phyloP scores from a whole-genome alignment of 2,797 vertebrate species.

The Enteromius paludinosus region DNA sequence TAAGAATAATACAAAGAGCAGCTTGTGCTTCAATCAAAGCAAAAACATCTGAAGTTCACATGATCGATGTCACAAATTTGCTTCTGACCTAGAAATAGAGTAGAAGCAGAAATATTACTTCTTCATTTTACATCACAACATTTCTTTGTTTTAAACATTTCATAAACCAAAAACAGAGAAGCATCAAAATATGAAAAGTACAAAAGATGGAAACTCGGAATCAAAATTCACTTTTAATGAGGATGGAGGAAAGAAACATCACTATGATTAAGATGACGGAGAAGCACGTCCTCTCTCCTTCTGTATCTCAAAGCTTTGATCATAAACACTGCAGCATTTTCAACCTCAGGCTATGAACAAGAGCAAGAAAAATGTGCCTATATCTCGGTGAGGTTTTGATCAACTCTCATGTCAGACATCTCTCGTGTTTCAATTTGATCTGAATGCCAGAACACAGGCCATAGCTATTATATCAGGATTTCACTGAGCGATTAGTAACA shows the following conservation, averaged over 20 bases:
- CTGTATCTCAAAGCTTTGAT: constrained; percentile 18
- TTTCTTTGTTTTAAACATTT: background rate
- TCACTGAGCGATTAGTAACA: background rate
- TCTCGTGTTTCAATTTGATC: background rate
- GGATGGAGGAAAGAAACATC: background rate
- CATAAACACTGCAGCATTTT: constrained; percentile 22
- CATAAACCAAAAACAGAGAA: background rate
- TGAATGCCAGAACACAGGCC: background rate
- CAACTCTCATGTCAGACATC: constrained; percentile 10
- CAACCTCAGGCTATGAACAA: constrained; percentile 32
- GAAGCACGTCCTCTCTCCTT: constrained; percentile 6
- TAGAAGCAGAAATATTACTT: background rate
- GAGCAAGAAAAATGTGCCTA: constrained; percentile 7
- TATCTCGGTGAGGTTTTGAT: background rate
- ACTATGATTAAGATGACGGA: constrained; percentile 8
- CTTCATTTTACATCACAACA: background rate
- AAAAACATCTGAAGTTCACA: background rate
- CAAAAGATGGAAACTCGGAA: background rate
- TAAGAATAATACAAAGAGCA: background rate
- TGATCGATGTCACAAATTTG: background rate
- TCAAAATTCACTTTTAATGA: constrained; percentile 14
- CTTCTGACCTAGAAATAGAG: background rate
- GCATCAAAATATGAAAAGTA: background rate
- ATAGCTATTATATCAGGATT: background rate
- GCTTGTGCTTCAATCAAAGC: background rate